Evolutionary conservation across 64 coral and sea anemone species (phyloP).

Genomic region (Platygyra sinensis): DNA sequence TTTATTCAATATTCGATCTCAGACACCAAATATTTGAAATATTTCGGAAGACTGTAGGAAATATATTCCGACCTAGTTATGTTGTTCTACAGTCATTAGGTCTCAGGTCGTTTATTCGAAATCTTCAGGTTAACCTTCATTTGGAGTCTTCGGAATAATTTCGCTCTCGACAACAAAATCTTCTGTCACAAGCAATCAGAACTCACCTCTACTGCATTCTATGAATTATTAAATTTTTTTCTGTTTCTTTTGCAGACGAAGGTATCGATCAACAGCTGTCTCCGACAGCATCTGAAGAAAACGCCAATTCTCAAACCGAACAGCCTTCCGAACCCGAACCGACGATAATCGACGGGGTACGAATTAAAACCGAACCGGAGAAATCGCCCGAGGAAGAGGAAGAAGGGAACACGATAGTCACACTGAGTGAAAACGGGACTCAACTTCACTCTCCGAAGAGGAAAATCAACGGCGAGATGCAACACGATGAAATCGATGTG

Average conservation of each 20-base stretch:
- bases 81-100: background rate
- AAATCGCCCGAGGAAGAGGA: slow-evolving; percentile 46
- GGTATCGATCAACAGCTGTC: slow-evolving; percentile 34
- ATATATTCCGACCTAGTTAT: too few relatives aligned
- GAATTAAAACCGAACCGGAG: slow-evolving; percentile 85
- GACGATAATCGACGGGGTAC: slow-evolving; percentile 54
- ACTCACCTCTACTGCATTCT: background rate
- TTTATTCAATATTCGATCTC: too few relatives aligned
- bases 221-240: background rate
- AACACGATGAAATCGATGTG: slow-evolving; percentile 45
- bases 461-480: slow-evolving; percentile 60
- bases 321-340: slow-evolving; percentile 12
- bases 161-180: background rate
- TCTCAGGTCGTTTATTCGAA: background rate
- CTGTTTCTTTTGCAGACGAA: slow-evolving; percentile 36
- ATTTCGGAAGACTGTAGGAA: too few relatives aligned
- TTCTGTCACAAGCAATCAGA: background rate
- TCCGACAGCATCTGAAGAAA: slow-evolving; percentile 44
- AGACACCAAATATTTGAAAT: too few relatives aligned
- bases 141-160: background rate
- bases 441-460: slow-evolving; percentile 57
- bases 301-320: slow-evolving; percentile 29
- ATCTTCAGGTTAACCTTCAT: background rate
- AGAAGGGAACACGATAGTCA: background rate
- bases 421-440: slow-evolving; percentile 9